Conservation (phyloP, 2,797 vertebrate genomes). For the Myoxocephalus aenaeus region DNA sequence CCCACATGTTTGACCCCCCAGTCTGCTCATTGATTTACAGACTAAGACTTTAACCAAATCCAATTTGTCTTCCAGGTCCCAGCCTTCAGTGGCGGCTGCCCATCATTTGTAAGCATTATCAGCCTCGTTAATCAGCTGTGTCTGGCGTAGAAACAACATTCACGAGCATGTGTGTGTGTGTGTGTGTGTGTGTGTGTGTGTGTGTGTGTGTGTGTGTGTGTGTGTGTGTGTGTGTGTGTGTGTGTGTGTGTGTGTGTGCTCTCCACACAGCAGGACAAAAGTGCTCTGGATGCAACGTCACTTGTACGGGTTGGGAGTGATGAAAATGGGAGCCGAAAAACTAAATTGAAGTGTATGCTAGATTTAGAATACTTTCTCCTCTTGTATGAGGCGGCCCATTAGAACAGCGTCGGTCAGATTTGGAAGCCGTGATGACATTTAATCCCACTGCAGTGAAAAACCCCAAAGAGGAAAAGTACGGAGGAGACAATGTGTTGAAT, state of each 20-base stretch:
- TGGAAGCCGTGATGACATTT: background rate
- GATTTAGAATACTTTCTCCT: no score
- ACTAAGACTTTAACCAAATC: slow-evolving; percentile 13
- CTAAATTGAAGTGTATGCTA: no score
- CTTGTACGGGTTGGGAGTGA: background rate
- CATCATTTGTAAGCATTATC: slow-evolving; percentile 3
- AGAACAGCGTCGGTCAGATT: background rate
- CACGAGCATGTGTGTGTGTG: background rate
- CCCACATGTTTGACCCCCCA: background rate
- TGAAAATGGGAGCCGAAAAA: background rate
- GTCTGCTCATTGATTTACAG: slow-evolving; percentile 11
- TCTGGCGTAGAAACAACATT: background rate
- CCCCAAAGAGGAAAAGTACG: background rate
- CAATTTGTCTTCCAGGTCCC: slow-evolving; percentile 11
- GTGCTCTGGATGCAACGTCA: background rate
- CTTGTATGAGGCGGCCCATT: background rate
- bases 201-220: no score
- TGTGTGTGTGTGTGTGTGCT: background rate
- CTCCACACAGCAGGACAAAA: background rate
- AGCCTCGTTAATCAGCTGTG: background rate
- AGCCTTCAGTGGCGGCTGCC: background rate
- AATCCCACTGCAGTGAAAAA: background rate
- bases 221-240: no score
- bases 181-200: no score
- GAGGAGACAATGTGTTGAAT: slow-evolving; percentile 38